Percentiles rank a stretch among this genome's conserved stretches.
Evolutionary conservation across 2,797 vertebrate species (phyloP).

Genomic region (Nyctalus aviator): DNA sequence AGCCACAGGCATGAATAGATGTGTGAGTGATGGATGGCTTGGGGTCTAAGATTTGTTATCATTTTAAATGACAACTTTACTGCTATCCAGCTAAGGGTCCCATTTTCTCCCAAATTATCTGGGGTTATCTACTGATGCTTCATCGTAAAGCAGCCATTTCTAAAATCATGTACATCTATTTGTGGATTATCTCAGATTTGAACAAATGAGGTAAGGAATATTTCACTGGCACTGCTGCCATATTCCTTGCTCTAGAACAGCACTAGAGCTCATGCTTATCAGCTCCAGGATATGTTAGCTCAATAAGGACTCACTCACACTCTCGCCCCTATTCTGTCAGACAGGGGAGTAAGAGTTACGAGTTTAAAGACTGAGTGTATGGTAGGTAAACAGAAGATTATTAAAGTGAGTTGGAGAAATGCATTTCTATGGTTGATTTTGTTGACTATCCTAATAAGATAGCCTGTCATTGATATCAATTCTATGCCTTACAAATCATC

Average conservation of each 20-base stretch:
- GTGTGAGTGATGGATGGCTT: background rate
- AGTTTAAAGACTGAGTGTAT: background rate
- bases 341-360: background rate
- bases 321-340: background rate
- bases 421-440: conserved; percentile 2
- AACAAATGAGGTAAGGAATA: background rate
- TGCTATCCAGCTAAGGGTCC: background rate
- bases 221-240: background rate
- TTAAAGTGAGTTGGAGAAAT: conserved; percentile 25
- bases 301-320: background rate
- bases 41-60: background rate
- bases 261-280: background rate
- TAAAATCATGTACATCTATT: background rate
- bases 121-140: background rate
- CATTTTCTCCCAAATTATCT: background rate
- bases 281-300: background rate
- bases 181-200: background rate
- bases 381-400: background rate
- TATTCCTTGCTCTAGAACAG: background rate
- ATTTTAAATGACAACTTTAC: background rate
- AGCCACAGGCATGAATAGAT: background rate
- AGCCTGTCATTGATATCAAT: background rate
- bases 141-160: background rate
- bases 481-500: background rate
- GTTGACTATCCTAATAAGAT: background rate